These are phyloP conservation scores for Pseudolaguvia tuberculata DNA, from an alignment of 2,113 vertebrate genomes.

Conservation along the genomic window DNA sequence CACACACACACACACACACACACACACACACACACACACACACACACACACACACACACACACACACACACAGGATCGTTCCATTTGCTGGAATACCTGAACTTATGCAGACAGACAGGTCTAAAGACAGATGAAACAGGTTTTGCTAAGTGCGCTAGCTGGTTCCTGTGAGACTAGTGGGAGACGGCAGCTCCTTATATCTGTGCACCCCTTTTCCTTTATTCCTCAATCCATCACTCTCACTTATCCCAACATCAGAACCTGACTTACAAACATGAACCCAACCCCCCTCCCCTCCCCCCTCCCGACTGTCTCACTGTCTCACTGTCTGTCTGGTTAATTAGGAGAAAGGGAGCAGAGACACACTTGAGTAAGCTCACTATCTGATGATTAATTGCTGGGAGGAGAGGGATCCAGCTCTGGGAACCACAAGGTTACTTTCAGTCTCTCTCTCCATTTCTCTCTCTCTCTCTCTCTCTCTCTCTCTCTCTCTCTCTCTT, in stretches of 20 bases:
- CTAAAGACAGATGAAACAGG: background rate
- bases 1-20: too few relatives aligned
- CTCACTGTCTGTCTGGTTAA: slow-evolving; percentile 55
- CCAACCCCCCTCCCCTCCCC: slow-evolving; percentile 33
- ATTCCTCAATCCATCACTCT: slow-evolving; percentile 23
- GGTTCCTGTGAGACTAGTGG: slow-evolving; percentile 48
- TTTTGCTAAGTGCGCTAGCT: slow-evolving; percentile 59
- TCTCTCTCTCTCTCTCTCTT: too few relatives aligned
- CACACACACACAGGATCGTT: background rate
- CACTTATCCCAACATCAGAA: background rate
- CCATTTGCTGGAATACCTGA: too few relatives aligned
- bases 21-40: too few relatives aligned
- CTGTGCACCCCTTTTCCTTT: slow-evolving; percentile 39
- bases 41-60: background rate
- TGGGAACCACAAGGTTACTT: slow-evolving; percentile 67
- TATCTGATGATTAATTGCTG: slow-evolving; percentile 78
- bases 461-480: slow-evolving; percentile 16
- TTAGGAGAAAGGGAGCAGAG: slow-evolving; percentile 68
- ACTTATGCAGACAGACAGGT: background rate
- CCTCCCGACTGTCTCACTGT: slow-evolving; percentile 11
- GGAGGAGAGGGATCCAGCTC: slow-evolving; percentile 59
- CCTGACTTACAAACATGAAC: slow-evolving; percentile 14
- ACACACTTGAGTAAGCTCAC: slow-evolving; percentile 70
- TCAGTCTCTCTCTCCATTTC: slow-evolving; percentile 17
- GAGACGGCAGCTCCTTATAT: slow-evolving; percentile 59